Percentiles rank a stretch among this genome's conserved stretches.
Conservation (phyloP, 2,888 invertebrate species). For the Odontomyia ornata region DNA sequence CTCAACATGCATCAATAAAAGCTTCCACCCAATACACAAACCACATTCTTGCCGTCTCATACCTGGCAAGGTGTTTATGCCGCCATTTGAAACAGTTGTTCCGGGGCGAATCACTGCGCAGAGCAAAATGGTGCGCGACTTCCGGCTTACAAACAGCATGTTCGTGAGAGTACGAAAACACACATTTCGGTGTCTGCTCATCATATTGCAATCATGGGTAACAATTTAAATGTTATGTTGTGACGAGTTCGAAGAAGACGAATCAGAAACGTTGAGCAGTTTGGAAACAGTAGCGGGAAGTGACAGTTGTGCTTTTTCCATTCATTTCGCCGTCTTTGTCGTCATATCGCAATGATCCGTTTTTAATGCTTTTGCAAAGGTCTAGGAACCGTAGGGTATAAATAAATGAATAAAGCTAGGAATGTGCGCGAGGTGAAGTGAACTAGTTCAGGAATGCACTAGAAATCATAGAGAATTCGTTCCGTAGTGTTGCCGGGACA, state of each 20-base stretch:
- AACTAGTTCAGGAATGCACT: background rate
- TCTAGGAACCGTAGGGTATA: background rate
- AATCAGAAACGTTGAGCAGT: background rate
- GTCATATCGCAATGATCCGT: background rate
- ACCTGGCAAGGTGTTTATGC: background rate
- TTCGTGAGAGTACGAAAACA: background rate
- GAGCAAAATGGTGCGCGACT: slow-evolving; percentile 11
- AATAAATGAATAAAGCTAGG: slow-evolving; percentile 13
- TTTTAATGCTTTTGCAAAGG: slow-evolving; percentile 9
- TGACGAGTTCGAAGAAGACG: slow-evolving; percentile 2
- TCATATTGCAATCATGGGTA: slow-evolving; percentile 1
- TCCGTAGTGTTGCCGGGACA: background rate
- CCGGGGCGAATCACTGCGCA: slow-evolving; percentile 21
- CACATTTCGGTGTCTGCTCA: slow-evolving; percentile 15
- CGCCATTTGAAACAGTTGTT: background rate
- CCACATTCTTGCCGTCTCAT: background rate
- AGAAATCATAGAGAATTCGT: background rate
- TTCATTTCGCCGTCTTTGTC: slow-evolving; percentile 11
- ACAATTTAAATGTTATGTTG: slow-evolving; percentile 11
- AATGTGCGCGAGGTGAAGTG: slow-evolving; percentile 10
- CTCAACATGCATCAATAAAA: background rate
- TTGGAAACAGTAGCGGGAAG: slow-evolving; percentile 12
- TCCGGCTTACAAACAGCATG: background rate
- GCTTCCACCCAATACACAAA: slow-evolving; percentile 7
- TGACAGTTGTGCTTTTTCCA: slow-evolving; percentile 18